Conservation (phyloP, 2,888 invertebrate species). For the Tetragonula carbonaria region DNA sequence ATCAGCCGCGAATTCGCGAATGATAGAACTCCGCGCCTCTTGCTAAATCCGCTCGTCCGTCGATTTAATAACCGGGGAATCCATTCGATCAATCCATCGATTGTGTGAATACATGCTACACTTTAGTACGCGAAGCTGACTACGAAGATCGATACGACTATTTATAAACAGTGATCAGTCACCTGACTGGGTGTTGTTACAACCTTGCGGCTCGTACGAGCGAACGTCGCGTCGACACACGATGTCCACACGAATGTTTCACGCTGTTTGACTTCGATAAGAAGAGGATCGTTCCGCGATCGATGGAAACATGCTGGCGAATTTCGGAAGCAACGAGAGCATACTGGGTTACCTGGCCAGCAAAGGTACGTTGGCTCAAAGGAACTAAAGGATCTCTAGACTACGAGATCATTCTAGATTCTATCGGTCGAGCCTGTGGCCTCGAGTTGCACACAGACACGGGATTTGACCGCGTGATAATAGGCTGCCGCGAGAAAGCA, state of each 20-base stretch:
- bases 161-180: slow-evolving; percentile 19
- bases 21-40: neutral
- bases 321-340: slow-evolving; percentile 80
- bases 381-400: slow-evolving; percentile 14
- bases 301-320: slow-evolving; percentile 75
- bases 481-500: slow-evolving; percentile 51
- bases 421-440: neutral
- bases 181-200: neutral
- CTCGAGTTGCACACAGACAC: slow-evolving; percentile 46
- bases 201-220: neutral
- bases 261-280: neutral
- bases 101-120: neutral
- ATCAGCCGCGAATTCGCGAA: neutral
- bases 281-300: neutral
- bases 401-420: neutral
- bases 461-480: slow-evolving; percentile 40
- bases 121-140: neutral
- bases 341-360: slow-evolving; percentile 78
- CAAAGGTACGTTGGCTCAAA: slow-evolving; percentile 72
- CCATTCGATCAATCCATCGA: neutral
- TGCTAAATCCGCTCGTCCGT: neutral
- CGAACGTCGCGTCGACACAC: no score
- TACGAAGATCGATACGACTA: neutral
- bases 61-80: no score
- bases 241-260: neutral